A percentile compares a stretch with the other conserved stretches of the same genome.
phyloP scores from a whole-genome alignment of 1,140 invertebrate genomes.

The Lanistes nyassanus region DNA sequence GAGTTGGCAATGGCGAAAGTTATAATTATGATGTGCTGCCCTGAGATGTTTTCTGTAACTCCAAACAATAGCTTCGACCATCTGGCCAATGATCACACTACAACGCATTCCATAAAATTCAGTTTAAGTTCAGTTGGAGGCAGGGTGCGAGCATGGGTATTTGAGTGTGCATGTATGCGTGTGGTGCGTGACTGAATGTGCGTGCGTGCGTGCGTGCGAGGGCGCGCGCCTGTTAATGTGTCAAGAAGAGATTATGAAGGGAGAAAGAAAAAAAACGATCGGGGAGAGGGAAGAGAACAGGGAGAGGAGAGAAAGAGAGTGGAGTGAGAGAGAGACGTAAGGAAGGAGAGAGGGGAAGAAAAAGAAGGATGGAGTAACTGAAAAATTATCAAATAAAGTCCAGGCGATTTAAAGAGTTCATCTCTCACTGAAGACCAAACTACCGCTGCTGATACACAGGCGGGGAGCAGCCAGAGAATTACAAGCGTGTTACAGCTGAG shows the following conservation, averaged over 20 bases:
- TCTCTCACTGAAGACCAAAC: no score
- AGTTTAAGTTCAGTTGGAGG: no score
- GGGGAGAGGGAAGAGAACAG: constrained; percentile 11
- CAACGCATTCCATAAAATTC: no score
- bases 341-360: constrained; percentile 5
- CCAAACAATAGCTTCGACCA: not conserved
- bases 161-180: not conserved
- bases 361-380: not conserved
- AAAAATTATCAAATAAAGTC: not conserved
- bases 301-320: constrained; percentile 9
- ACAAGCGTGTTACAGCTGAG: not conserved
- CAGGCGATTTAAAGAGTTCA: not conserved
- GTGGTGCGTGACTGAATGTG: not conserved
- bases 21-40: no score
- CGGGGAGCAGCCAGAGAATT: not conserved
- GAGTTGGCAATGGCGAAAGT: no score
- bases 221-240: not conserved
- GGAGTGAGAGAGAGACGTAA: constrained; percentile 1
- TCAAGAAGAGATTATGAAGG: no score
- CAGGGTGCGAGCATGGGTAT: not conserved
- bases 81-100: not conserved
- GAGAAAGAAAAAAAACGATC: not conserved
- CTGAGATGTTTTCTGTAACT: no score
- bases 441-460: not conserved
- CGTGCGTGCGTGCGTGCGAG: not conserved